These are phyloP conservation scores for Ascaphus truei DNA, from an alignment of 2,113 vertebrate species.

Conservation along the genomic window DNA sequence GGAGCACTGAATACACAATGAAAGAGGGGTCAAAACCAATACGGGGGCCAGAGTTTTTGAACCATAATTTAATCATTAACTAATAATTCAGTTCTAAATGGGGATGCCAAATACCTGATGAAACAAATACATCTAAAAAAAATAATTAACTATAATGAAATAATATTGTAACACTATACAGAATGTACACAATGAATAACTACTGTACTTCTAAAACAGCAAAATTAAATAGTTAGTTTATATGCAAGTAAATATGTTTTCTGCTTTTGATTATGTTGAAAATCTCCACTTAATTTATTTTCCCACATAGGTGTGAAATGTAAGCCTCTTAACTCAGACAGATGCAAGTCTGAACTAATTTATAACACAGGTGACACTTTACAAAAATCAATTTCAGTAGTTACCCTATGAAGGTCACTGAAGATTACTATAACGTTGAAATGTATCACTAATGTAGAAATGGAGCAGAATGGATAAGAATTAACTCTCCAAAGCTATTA, in stretches of 20 bases:
- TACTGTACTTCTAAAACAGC: too few relatives aligned
- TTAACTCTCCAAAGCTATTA: slow-evolving; percentile 35
- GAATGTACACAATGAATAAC: too few relatives aligned
- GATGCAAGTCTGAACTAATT: slow-evolving; percentile 49
- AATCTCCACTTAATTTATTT: neutral
- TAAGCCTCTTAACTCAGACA: slow-evolving; percentile 48
- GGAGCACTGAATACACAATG: too few relatives aligned
- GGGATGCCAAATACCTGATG: too few relatives aligned
- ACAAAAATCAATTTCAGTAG: slow-evolving; percentile 52
- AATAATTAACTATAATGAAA: too few relatives aligned
- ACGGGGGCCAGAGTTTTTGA: too few relatives aligned
- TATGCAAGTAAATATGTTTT: neutral
- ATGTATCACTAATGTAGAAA: slow-evolving; percentile 34
- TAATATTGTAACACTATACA: too few relatives aligned
- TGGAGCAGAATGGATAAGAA: slow-evolving; percentile 27
- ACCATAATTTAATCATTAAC: too few relatives aligned
- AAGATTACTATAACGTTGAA: slow-evolving; percentile 45
- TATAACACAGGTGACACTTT: slow-evolving; percentile 49
- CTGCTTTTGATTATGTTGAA: neutral
- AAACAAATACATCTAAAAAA: too few relatives aligned
- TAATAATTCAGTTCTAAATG: too few relatives aligned
- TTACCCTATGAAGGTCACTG: slow-evolving; percentile 46
- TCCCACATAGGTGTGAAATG: slow-evolving; percentile 46
- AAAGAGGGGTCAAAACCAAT: too few relatives aligned
- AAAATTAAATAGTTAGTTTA: too few relatives aligned